These are phyloP conservation scores for Triplophysa rosa DNA, from an alignment of 2,113 vertebrate genomes.

Conservation along the genomic window DNA sequence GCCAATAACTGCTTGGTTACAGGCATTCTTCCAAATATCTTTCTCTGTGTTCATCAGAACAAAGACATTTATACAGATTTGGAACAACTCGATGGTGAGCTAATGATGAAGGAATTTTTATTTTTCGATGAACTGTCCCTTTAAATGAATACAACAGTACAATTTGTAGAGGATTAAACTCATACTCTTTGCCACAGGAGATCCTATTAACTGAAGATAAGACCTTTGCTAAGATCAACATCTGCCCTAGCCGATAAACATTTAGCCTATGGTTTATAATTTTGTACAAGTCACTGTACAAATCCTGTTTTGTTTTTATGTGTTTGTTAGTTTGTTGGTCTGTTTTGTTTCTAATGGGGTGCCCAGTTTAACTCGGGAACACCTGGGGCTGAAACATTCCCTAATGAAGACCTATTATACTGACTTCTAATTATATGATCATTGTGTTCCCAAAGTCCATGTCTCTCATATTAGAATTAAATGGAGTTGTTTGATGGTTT, in stretches of 20 bases:
- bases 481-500: slow-evolving; percentile 64
- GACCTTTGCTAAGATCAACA: slow-evolving; percentile 57
- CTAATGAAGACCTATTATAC: slow-evolving; percentile 38
- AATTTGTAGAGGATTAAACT: slow-evolving; percentile 16
- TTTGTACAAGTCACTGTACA: slow-evolving; percentile 46
- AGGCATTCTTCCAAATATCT: too few relatives aligned
- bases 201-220: slow-evolving; percentile 59
- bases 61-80: too few relatives aligned
- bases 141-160: not conserved
- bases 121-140: too few relatives aligned
- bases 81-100: too few relatives aligned
- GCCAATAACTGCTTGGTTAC: too few relatives aligned
- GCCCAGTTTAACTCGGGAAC: not conserved
- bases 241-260: slow-evolving; percentile 54
- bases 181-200: slow-evolving; percentile 56
- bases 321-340: not conserved
- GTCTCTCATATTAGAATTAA: slow-evolving; percentile 54
- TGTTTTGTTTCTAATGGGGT: not conserved
- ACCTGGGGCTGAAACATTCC: slow-evolving; percentile 55
- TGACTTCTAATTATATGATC: slow-evolving; percentile 56
- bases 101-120: too few relatives aligned
- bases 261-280: slow-evolving; percentile 49
- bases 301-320: not conserved
- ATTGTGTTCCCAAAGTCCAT: slow-evolving; percentile 52
- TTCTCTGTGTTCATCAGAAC: too few relatives aligned